Conservation (phyloP, 2,113 vertebrate genomes). For the Sinocyclocheilus maitianheensis region DNA sequence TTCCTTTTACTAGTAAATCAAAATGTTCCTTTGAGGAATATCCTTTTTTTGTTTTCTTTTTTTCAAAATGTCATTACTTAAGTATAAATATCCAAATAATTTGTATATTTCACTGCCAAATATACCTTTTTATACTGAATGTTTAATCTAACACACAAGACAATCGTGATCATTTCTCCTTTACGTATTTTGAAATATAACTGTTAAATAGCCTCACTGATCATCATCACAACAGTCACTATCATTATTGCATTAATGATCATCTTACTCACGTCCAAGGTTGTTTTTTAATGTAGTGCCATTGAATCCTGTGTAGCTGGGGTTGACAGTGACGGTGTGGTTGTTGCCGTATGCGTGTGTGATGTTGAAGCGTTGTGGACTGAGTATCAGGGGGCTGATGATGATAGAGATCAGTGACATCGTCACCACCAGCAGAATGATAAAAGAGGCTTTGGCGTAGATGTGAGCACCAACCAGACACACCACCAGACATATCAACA, state of each 20-base stretch:
- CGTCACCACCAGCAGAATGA: constrained; percentile 85
- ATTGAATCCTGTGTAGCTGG: constrained; percentile 85
- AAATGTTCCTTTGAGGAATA: not conserved
- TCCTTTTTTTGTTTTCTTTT: too few relatives aligned
- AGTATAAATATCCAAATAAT: not conserved
- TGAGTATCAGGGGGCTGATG: constrained; percentile 81
- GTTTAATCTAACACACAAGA: not conserved
- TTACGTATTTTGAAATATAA: not conserved
- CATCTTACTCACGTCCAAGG: constrained; percentile 76
- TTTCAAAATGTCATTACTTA: not conserved
- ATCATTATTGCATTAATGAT: not conserved
- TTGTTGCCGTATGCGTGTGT: constrained; percentile 67
- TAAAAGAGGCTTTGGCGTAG: constrained; percentile 84
- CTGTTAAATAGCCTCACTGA: not conserved
- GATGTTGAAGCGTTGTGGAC: constrained; percentile 69
- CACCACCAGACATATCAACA: constrained; percentile 83
- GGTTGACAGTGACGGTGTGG: constrained; percentile 68
- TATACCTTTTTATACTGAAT: not conserved
- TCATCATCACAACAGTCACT: not conserved
- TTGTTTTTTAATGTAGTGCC: constrained; percentile 79
- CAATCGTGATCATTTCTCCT: not conserved
- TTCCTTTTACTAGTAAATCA: not conserved
- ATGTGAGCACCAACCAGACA: constrained; percentile 87
- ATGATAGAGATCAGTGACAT: constrained; percentile 81
- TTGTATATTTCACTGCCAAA: not conserved